These are phyloP conservation scores for Galagoides demidoff DNA, from an alignment of 2,797 vertebrate species.

Conservation along the genomic window DNA sequence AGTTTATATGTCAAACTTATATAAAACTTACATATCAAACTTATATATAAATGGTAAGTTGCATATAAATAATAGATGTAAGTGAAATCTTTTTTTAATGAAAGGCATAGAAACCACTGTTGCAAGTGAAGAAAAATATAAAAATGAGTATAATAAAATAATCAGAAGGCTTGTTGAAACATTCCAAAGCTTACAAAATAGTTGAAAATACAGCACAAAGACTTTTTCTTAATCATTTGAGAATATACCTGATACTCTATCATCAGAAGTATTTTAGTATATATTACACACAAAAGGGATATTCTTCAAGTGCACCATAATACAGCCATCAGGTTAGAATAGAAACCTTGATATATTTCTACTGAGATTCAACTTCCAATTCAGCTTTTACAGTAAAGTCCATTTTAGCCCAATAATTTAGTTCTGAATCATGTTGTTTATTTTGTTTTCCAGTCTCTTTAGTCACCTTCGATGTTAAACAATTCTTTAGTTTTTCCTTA, in stretches of 20 bases:
- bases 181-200: neutral
- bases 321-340: neutral
- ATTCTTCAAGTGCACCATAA: neutral
- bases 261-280: neutral
- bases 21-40: no score
- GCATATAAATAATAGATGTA: neutral
- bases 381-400: neutral
- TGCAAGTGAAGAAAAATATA: neutral
- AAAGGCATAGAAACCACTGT: neutral
- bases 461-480: neutral
- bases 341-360: neutral
- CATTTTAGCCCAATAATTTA: neutral
- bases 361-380: neutral
- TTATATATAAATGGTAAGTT: neutral
- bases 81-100: neutral
- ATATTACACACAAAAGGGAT: neutral
- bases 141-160: neutral
- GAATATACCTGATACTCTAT: neutral
- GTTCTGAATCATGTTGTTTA: neutral
- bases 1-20: no score
- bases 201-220: neutral
- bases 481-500: neutral
- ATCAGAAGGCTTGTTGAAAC: neutral
- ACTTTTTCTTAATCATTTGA: neutral
- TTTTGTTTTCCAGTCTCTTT: neutral